Base-by-base conservation (phyloP, 2,888 invertebrate genomes). In the Agonopterix heracliana region DNA sequence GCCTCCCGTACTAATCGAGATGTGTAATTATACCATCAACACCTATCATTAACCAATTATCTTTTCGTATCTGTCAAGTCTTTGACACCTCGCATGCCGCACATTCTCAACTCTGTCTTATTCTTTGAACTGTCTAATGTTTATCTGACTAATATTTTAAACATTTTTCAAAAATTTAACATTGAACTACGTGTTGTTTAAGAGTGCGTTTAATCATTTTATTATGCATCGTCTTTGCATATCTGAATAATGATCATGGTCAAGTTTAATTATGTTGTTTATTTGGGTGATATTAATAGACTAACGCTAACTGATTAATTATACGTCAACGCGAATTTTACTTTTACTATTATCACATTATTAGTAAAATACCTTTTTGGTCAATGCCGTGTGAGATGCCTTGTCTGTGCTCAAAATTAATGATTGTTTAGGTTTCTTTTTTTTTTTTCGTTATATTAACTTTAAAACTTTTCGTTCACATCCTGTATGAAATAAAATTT, bases 221-320 rank as follows among this genome's bases (percentile, higher is more conserved):
- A 64, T 66, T 66, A 67, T 66, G 62, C 64, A 69, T 69, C 69
- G 54, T 68, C 68, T 75, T 63, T 65, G 70, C 68, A 77, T 78
- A 74, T 63, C 64, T 74, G 74, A 75, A 76, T 78, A 75, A 63
- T 72, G 59, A 76, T 74, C 75, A 75, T 63, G 74, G 74, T 61
- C 78, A 69, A 51, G 51, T 50, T 56, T 57, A 57, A 63, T 58
- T 63, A 64, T 60, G 63, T 64, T 72, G 68, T 73, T 74, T 67
- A 66, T 67, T 68, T 68, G 64, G 57, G 46, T 52, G 53, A 57
- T 65, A 54, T 63, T 55, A 57, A 57, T 63, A 59, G 57, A 54
- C 55, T 46, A 40, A 46, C 54, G 52, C 57, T 60, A 54, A 60
- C 54, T 66, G 61, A 60, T 63, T 61, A 66, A 52, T 57, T 58